A percentile compares a stretch with the other conserved stretches of the same genome.
Conservation (phyloP, 2,797 vertebrate genomes). For the Myotis myotis region DNA sequence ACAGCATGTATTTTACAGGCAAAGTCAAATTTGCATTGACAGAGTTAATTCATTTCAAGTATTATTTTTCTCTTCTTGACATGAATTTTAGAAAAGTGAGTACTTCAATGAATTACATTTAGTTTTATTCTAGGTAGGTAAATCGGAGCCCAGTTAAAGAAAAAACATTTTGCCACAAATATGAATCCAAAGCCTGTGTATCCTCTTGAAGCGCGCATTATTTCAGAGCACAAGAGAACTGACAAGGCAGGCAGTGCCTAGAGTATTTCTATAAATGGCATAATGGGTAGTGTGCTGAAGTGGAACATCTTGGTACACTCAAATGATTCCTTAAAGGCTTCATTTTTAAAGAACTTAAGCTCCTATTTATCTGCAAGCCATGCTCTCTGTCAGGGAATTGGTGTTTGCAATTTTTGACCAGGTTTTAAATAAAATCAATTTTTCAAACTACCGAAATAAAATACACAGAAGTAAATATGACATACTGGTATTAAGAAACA, state of each 20-base stretch:
- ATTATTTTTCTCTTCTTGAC: constrained; percentile 33
- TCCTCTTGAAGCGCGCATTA: constrained; percentile 56
- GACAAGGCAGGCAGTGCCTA: constrained; percentile 80
- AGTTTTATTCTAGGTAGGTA: constrained; percentile 65
- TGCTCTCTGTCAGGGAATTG: constrained; percentile 8
- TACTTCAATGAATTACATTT: constrained; percentile 66
- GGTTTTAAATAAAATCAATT: constrained; percentile 44
- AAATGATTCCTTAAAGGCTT: constrained; percentile 77
- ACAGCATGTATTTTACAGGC: constrained; percentile 16
- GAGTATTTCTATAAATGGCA: constrained; percentile 79
- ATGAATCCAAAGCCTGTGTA: constrained; percentile 72
- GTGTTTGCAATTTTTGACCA: constrained; percentile 18
- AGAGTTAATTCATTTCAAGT: constrained; percentile 29
- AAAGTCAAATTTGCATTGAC: constrained; percentile 50
- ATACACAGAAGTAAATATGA: not conserved
- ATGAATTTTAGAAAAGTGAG: constrained; percentile 63
- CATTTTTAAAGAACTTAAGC: constrained; percentile 68
- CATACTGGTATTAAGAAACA: not conserved
- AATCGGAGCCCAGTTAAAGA: constrained; percentile 60
- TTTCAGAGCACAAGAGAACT: constrained; percentile 78
- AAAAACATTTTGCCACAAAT: constrained; percentile 75
- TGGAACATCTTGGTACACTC: constrained; percentile 80
- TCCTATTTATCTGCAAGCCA: constrained; percentile 67
- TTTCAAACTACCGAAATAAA: constrained; percentile 42
- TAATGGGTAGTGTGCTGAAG: constrained; percentile 76